Conservation (phyloP, 2,888 invertebrate species). For the Hedya salicella region DNA sequence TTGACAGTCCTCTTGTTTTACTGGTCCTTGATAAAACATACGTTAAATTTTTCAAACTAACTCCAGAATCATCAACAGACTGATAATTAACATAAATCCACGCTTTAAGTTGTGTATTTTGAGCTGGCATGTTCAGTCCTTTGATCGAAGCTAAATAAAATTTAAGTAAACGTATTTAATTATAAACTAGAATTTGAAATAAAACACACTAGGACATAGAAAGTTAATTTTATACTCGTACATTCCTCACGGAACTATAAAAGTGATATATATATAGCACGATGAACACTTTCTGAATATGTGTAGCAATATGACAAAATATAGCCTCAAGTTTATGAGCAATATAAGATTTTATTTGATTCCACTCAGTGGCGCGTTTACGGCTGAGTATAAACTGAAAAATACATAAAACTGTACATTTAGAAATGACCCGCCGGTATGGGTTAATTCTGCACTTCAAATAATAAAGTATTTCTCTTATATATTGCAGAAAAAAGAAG, state of each 20-base stretch:
- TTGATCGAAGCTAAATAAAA: too few relatives aligned
- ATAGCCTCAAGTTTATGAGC: conserved; percentile 33
- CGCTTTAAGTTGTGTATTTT: too few relatives aligned
- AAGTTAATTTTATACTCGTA: not conserved
- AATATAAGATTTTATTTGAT: conserved; percentile 30
- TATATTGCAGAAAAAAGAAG: too few relatives aligned
- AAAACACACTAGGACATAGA: not conserved
- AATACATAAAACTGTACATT: conserved; percentile 39
- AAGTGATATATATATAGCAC: conserved; percentile 15
- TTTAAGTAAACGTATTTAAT: too few relatives aligned
- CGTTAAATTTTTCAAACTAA: too few relatives aligned
- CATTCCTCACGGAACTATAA: conserved; percentile 3
- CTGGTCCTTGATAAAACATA: too few relatives aligned
- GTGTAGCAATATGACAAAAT: conserved; percentile 23
- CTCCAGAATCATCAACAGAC: too few relatives aligned
- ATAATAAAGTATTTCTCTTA: too few relatives aligned
- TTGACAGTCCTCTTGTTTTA: too few relatives aligned
- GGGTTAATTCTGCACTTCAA: too few relatives aligned
- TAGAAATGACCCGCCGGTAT: conserved; percentile 31
- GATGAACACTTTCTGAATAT: conserved; percentile 19
- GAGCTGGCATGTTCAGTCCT: too few relatives aligned
- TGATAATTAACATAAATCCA: too few relatives aligned
- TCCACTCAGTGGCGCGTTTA: conserved; percentile 25
- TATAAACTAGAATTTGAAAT: not conserved
- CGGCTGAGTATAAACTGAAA: not conserved